These are phyloP conservation scores for Oxygymnocypris stewartii DNA, from an alignment of 2,113 vertebrate genomes.

Conservation along the genomic window DNA sequence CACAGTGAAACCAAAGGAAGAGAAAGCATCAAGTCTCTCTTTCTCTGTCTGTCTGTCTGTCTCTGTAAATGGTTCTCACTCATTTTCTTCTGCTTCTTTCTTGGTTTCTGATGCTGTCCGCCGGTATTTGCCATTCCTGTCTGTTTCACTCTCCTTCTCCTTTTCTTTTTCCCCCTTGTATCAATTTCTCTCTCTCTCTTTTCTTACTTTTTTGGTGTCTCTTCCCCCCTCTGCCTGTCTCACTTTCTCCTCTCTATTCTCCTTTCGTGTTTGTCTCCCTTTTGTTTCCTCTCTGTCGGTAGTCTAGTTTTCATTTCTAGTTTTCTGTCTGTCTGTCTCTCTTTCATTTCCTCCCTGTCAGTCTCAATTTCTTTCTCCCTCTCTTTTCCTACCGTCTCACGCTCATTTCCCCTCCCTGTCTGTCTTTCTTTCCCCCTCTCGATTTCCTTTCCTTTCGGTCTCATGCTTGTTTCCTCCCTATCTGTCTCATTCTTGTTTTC, in stretches of 20 bases:
- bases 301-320: not conserved
- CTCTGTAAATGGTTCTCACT: not conserved
- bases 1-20: constrained; percentile 19
- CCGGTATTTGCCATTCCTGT: not conserved
- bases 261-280: not conserved
- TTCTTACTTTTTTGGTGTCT: not conserved
- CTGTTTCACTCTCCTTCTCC: not conserved
- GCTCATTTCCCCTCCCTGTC: not conserved
- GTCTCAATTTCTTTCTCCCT: not conserved
- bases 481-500: constrained; percentile 9
- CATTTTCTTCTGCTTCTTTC: constrained; percentile 28
- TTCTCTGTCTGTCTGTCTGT: not conserved
- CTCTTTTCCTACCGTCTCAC: not conserved
- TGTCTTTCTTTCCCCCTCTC: not conserved
- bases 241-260: not conserved
- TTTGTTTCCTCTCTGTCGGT: not conserved
- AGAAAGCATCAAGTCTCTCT: constrained; percentile 38
- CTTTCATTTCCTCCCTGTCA: not conserved
- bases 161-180: not conserved
- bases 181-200: not conserved
- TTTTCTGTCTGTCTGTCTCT: not conserved
- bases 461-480: not conserved
- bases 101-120: not conserved
- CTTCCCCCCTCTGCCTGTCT: not conserved
- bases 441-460: not conserved